phyloP scores from a whole-genome alignment of 2,888 invertebrate species.

The Pedicia rivosa region DNA sequence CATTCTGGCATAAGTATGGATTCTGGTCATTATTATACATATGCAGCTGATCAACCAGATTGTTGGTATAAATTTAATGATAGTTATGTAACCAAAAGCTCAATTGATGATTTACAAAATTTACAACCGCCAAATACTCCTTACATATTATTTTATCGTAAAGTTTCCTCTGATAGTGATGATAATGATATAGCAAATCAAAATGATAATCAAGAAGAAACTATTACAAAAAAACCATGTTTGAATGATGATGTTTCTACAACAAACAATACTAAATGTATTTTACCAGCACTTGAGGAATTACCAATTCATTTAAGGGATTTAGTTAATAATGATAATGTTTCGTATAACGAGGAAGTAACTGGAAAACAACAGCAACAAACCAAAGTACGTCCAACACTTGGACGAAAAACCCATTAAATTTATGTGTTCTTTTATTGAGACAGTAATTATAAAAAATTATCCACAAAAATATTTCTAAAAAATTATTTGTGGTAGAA shows the following conservation, averaged over 20 bases:
- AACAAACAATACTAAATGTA: constrained; percentile 5
- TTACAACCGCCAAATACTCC: constrained; percentile 61
- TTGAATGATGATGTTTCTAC: constrained; percentile 3
- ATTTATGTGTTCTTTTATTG: too few species aligned
- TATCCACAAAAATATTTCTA: too few species aligned
- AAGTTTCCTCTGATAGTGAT: constrained; percentile 15
- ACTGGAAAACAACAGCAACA: not conserved
- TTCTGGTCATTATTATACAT: constrained; percentile 77
- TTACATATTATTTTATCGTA: constrained; percentile 64
- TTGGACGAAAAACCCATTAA: not conserved
- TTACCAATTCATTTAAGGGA: constrained; percentile 24
- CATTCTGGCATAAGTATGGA: constrained; percentile 72
- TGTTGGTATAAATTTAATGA: constrained; percentile 74
- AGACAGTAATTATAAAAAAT: too few species aligned
- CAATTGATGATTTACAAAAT: constrained; percentile 41
- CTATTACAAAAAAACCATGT: constrained; percentile 11
- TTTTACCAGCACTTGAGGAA: constrained; percentile 22
- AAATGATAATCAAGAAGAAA: constrained; percentile 15
- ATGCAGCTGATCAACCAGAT: constrained; percentile 47
- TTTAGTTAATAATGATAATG: constrained; percentile 25
- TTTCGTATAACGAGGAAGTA: constrained; percentile 21
- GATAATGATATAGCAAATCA: constrained; percentile 16
- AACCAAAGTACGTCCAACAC: not conserved
- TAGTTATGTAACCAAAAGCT: constrained; percentile 45
- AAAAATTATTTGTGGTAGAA: too few species aligned